Evolutionary conservation across 2,888 invertebrate genomes (phyloP), one percentile per base, ranked within the genome.

Genomic region (Limnephilus marmoratus): DNA sequence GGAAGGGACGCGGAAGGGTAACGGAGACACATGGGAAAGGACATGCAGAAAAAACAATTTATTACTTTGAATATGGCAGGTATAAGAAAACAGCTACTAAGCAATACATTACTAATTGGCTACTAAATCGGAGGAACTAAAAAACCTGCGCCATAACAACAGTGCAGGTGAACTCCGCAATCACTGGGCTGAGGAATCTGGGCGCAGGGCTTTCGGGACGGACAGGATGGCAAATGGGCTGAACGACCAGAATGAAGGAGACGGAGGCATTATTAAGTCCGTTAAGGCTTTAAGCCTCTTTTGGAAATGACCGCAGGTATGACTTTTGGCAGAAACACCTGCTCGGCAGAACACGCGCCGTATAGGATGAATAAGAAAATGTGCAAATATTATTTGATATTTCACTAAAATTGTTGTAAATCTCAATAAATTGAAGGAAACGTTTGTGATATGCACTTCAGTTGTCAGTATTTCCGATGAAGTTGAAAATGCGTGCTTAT

Each of bases 311-410:
- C 92, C 90, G 45, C 91, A 87, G 85, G 89, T 24, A 86, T 91
- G 81, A 87, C 90, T 86, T 92, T 92, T 91, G 87, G 83, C 83
- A 18, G 18, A 81, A 85, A 53, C 91, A 92, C 92, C 92, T 92
- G 92, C 91, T 85, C 24, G 82, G 85, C 68, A 53, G 85, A 91
- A 91, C 92, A 92, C 92, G 92, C 81, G 91, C 91, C 81, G 29
- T 86, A 49, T 3, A 49, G 82, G 81, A 37, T 53, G 29, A 81
- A 81, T 37, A 41, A 37, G 13, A 81, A 90, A 90, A 5, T 81
- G 15, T 34, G 29, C 13, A 13, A 31, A 31, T 29, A 41, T 15
- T 82, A 15, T 31, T n/a, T n/a, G 0, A 31, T 29, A 29, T 29
- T n/a, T 81, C 11, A n/a, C n/a, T 29, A 12, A 3, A 13, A 15